Conservation (phyloP, 1,140 invertebrate species). For the Temnothorax curvispinosus region DNA sequence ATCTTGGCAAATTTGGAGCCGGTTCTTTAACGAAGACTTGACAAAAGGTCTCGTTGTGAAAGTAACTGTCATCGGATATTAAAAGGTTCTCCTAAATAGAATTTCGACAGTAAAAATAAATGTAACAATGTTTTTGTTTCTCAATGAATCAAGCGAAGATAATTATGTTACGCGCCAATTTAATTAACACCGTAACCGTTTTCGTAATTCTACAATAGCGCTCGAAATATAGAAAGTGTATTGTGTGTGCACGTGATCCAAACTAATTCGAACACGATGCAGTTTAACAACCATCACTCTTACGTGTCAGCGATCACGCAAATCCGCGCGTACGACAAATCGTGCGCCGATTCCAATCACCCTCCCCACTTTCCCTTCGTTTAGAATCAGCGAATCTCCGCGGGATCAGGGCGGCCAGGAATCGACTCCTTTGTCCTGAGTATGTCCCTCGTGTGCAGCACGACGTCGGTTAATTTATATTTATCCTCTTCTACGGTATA, state of each 20-base stretch:
- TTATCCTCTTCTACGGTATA: constrained; percentile 72
- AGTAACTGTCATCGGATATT: not conserved
- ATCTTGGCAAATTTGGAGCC: constrained; percentile 12
- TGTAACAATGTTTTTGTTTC: not conserved
- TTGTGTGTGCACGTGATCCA: not conserved
- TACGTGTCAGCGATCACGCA: constrained; percentile 28
- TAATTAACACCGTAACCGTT: not conserved
- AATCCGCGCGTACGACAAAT: constrained; percentile 43
- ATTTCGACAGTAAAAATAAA: not conserved
- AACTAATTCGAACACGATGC: not conserved
- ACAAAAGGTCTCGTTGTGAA: not conserved
- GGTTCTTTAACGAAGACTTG: constrained; percentile 1
- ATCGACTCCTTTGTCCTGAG: constrained; percentile 53
- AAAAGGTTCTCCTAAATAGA: not conserved
- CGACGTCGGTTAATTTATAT: constrained; percentile 74
- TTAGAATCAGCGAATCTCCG: constrained; percentile 38
- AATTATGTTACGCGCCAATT: not conserved
- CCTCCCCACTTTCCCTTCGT: not conserved
- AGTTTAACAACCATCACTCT: constrained; percentile 5
- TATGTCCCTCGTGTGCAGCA: constrained; percentile 27
- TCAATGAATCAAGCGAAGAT: not conserved
- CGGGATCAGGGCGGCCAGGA: constrained; percentile 27
- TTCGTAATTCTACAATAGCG: not conserved
- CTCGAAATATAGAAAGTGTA: not conserved
- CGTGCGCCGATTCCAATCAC: not conserved